Evolutionary conservation across 2,113 vertebrate genomes (phyloP).

Genomic region (Leptosomus discolor): DNA sequence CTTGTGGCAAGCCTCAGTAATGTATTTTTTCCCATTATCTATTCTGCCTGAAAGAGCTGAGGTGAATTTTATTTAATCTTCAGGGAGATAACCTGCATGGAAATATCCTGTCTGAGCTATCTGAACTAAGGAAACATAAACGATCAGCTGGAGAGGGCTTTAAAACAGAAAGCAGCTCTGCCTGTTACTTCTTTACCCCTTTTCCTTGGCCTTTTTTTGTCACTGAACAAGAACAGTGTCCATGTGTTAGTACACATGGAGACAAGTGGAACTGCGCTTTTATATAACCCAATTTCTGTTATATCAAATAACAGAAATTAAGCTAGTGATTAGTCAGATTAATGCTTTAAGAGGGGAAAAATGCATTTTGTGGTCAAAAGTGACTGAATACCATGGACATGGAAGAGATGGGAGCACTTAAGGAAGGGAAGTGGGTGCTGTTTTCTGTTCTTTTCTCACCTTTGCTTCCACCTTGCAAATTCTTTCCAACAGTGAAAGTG

Average conservation of each 20-base stretch:
- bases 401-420: neutral
- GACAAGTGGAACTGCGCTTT: neutral
- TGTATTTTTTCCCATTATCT: neutral
- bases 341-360: neutral
- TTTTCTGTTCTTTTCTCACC: neutral
- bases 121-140: neutral
- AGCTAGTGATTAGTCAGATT: neutral
- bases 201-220: neutral
- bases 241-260: neutral
- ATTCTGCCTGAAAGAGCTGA: neutral
- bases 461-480: neutral
- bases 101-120: neutral
- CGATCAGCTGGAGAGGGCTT: neutral
- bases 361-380: neutral
- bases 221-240: neutral
- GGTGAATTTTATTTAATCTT: neutral
- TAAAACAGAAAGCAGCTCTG: neutral
- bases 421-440: neutral
- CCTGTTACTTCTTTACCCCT: neutral
- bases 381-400: neutral
- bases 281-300: too few species aligned
- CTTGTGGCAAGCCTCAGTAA: neutral
- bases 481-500: neutral
- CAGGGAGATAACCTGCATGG: neutral
- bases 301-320: neutral